A percentile compares a stretch with the other conserved stretches of the same genome.
Evolutionary conservation across 53 echinoderm and acorn worm species (phyloP).

Genomic region (Holothuria leucospilota): DNA sequence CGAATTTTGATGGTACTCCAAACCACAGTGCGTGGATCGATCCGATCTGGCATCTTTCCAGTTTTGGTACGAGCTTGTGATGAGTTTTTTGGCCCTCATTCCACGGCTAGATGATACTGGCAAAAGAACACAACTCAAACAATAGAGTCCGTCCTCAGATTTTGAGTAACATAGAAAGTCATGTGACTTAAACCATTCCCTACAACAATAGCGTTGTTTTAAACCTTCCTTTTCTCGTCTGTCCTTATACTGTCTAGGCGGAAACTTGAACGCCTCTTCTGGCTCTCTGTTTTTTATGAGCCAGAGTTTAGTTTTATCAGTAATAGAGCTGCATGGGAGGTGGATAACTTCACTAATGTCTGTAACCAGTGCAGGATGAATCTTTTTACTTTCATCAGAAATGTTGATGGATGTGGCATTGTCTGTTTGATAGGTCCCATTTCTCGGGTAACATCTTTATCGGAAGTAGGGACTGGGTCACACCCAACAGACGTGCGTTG

Average conservation of each 20-base stretch:
- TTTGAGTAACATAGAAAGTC: slow-evolving; percentile 6
- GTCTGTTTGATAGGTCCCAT: too few relatives aligned
- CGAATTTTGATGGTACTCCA: neutral
- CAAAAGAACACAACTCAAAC: too few relatives aligned
- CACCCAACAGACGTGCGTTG: too few relatives aligned
- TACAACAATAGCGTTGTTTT: neutral
- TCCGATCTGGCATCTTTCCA: slow-evolving; percentile 2
- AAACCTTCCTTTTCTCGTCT: neutral
- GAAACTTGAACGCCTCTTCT: slow-evolving; percentile 14
- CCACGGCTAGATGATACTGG: too few relatives aligned
- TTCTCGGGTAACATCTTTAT: too few relatives aligned
- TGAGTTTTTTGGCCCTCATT: slow-evolving; percentile 17
- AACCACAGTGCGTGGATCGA: neutral
- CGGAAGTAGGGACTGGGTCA: too few relatives aligned
- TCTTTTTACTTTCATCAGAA: too few relatives aligned
- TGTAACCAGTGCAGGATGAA: too few relatives aligned
- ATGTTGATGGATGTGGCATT: too few relatives aligned
- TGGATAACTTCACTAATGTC: too few relatives aligned
- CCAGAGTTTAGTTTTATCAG: neutral
- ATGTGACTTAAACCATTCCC: slow-evolving; percentile 31
- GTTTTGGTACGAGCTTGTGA: slow-evolving; percentile 29
- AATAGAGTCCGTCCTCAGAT: too few relatives aligned
- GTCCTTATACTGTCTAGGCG: slow-evolving; percentile 26
- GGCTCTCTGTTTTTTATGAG: neutral
- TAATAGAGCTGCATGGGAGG: neutral